phyloP scores from a whole-genome alignment of 1,140 invertebrate species.

The Prorops nasuta region DNA sequence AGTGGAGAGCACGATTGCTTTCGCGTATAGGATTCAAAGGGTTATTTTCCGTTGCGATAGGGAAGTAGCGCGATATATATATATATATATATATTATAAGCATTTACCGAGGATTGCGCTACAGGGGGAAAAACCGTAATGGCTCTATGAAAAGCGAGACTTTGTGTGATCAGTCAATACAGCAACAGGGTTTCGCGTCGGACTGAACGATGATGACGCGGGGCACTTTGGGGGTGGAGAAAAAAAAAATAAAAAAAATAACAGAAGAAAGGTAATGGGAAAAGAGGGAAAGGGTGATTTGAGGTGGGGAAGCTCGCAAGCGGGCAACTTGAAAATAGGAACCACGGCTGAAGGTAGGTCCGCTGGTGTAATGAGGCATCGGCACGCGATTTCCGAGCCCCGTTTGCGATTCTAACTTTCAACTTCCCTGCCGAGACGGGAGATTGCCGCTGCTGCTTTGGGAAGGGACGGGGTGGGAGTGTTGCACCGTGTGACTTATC shows the following conservation, averaged over 20 bases:
- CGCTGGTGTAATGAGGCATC: constrained; percentile 51
- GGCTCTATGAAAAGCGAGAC: too few relatives aligned
- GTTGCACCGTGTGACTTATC: constrained; percentile 54
- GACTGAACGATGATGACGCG: too few relatives aligned
- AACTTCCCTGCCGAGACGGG: constrained; percentile 25
- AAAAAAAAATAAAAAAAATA: constrained; percentile 1
- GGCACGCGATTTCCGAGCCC: constrained; percentile 47
- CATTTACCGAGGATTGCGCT: too few relatives aligned
- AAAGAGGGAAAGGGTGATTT: constrained; percentile 16
- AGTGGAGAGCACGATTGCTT: too few relatives aligned
- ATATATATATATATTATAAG: too few relatives aligned
- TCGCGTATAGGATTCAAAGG: too few relatives aligned
- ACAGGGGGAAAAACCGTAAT: too few relatives aligned
- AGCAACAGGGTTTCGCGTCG: too few relatives aligned
- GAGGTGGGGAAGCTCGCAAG: constrained; percentile 23
- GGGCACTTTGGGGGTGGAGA: not conserved
- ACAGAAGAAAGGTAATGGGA: not conserved
- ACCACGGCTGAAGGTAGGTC: constrained; percentile 48
- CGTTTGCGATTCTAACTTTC: constrained; percentile 39
- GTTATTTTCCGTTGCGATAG: too few relatives aligned
- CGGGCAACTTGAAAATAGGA: constrained; percentile 47
- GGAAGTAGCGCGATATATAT: too few relatives aligned
- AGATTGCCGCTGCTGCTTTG: constrained; percentile 9
- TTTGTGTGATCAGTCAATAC: too few relatives aligned
- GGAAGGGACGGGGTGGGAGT: constrained; percentile 28